Conservation (phyloP, 2,113 vertebrate genomes). For the Charadrius vociferus region DNA sequence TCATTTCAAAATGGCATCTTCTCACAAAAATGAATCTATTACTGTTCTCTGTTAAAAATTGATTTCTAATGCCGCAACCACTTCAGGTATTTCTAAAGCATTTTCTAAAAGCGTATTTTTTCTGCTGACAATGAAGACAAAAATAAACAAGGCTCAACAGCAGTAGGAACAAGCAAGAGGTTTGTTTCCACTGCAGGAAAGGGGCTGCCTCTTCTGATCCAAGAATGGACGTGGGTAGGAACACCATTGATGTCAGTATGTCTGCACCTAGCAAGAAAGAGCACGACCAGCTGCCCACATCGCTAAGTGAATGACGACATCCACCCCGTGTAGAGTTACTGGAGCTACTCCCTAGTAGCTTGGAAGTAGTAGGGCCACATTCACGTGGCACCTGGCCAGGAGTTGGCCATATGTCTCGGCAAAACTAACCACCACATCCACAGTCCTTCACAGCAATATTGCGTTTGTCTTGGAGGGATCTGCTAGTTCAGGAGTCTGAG, state of each 20-base stretch:
- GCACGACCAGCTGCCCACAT: neutral
- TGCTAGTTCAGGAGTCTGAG: neutral
- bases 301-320: rapidly evolving
- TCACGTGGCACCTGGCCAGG: neutral
- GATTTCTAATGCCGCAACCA: neutral
- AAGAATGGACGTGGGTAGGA: neutral
- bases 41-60: neutral
- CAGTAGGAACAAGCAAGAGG: neutral
- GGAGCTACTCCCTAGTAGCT: neutral
- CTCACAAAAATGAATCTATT: neutral
- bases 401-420: neutral
- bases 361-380: rapidly evolving
- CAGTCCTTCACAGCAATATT: neutral
- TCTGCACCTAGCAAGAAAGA: neutral
- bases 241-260: neutral
- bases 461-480: neutral
- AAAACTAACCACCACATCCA: neutral
- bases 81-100: neutral
- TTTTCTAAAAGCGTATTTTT: neutral
- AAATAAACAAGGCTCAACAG: neutral
- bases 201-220: neutral
- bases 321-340: neutral
- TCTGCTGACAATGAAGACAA: neutral
- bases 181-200: neutral
- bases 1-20: neutral